Percentiles rank a stretch among this genome's conserved stretches.
Conservation (phyloP, 2,888 invertebrate species). For the Eulithis testata region DNA sequence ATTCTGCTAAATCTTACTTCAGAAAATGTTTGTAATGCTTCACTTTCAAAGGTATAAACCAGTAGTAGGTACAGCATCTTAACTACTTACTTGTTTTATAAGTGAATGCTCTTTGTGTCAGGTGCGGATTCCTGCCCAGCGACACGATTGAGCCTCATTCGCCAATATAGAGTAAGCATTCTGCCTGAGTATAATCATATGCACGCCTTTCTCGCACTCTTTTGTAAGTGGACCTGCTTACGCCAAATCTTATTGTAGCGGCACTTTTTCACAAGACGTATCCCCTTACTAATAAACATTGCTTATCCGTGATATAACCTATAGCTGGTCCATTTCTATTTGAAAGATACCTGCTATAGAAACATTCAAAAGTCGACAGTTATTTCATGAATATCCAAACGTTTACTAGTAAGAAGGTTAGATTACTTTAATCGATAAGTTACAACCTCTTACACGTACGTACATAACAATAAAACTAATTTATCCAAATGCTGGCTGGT, state of each 20-base stretch:
- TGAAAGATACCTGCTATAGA: constrained; percentile 1
- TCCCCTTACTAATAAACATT: constrained; percentile 15
- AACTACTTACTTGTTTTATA: constrained; percentile 26
- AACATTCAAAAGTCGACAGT: constrained; percentile 5
- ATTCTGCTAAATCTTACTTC: constrained; percentile 11
- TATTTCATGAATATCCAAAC: constrained; percentile 13
- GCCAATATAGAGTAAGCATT: constrained; percentile 82
- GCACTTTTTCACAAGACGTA: constrained; percentile 23
- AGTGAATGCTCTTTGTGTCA: constrained; percentile 71
- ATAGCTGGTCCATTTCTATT: constrained; percentile 12
- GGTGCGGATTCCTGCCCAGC: constrained; percentile 82
- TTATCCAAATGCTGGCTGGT: constrained; percentile 14
- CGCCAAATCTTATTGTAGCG: constrained; percentile 16
- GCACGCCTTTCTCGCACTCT: constrained; percentile 45
- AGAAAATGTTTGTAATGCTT: constrained; percentile 13
- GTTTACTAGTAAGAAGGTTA: constrained; percentile 20
- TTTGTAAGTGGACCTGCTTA: constrained; percentile 23
- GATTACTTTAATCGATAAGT: constrained; percentile 12
- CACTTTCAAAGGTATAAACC: constrained; percentile 1
- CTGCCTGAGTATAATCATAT: constrained; percentile 38
- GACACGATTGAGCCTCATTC: constrained; percentile 82
- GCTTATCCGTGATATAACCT: constrained; percentile 4
- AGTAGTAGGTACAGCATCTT: constrained; percentile 7
- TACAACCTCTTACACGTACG: neutral
- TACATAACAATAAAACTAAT: constrained; percentile 5